A percentile compares a stretch with the other conserved stretches of the same genome.
phyloP scores from a whole-genome alignment of 1,140 invertebrate species.

The Amyelois transitella region DNA sequence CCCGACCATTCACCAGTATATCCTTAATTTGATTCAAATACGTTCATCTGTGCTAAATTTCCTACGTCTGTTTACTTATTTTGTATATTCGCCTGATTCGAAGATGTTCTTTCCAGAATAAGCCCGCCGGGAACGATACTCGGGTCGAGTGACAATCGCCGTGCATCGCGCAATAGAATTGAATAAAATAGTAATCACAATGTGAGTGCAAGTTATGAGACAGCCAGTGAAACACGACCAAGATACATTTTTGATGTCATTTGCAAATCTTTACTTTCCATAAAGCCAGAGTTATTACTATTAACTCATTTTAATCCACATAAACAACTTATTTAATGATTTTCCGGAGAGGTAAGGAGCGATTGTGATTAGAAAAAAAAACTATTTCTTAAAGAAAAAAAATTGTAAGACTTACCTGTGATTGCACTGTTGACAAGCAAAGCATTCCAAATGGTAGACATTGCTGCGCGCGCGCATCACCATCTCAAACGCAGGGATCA shows the following conservation, averaged over 20 bases:
- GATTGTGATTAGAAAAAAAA: too few relatives aligned
- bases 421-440: constrained; percentile 98
- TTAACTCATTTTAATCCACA: too few relatives aligned
- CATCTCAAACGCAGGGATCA: constrained; percentile 99
- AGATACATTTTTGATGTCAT: background rate
- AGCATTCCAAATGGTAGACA: constrained; percentile 98
- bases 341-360: too few relatives aligned
- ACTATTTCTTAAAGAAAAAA: background rate
- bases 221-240: background rate
- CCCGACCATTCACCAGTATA: too few relatives aligned
- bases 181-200: constrained; percentile 14
- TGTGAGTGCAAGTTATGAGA: constrained; percentile 1
- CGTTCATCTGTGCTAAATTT: too few relatives aligned
- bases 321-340: too few relatives aligned
- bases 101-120: constrained; percentile 12
- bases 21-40: too few relatives aligned
- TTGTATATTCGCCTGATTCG: too few relatives aligned
- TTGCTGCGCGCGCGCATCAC: constrained; percentile 98
- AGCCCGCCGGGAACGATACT: background rate
- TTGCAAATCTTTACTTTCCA: too few relatives aligned
- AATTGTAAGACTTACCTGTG: constrained; percentile 88
- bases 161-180: constrained; percentile 9
- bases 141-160: constrained; percentile 8
- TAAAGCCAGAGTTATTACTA: too few relatives aligned
- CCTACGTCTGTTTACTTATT: too few relatives aligned